Evolutionary conservation across 2,113 vertebrate species (phyloP), one percentile per base, ranked within the genome.

Genomic region (Hippocampus abdominalis): DNA sequence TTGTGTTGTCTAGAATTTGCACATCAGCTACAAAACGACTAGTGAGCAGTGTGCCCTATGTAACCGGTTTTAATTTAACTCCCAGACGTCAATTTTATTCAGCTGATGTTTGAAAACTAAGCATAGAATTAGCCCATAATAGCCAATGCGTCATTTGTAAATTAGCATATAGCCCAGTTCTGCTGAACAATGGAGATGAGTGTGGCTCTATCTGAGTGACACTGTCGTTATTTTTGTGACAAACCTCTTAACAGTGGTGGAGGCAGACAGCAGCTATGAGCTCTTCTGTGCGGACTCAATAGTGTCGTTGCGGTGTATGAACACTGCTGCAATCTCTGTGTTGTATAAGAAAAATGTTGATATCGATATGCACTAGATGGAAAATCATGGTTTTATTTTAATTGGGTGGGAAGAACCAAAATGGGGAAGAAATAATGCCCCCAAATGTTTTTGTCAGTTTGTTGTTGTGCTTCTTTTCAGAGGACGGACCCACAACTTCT

Each of bases 401-500:
- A 18, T 15, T 48, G 21, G 13, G 23, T 29, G 5, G 56, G 16
- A 59, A 29, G 56, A 29, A 59, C 25, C 2, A 5, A 5, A 23
- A 25, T 25, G 23, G 53, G n/a, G 8, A 21, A 53, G 21, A 18
- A 39, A 40, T 21, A 40, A 62, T n/a, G 32, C 39, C 32, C 8
- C 9, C 3, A 68, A 57, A 9, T 18, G 3, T 42, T 4, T 15
- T 32, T 20, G 18, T 23, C 0, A 2, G 49, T 23, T 29, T 2
- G 48, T 61, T n/a, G 60, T 53, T 82, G 64, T 83, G 44, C 82
- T 60, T 81, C 54, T 67, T 18, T 73, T 5, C 89, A 99, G 97
- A 94, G 96, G 89, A 95, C 95, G 0, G 96, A 98, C 84, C 95
- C 96, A 0, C 97, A 99, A 89, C 94, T 98, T 74, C 93, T 99